A percentile compares a stretch with the other conserved stretches of the same genome.
Conservation (phyloP, 1,140 invertebrate species). For the Heterodera carotae region DNA sequence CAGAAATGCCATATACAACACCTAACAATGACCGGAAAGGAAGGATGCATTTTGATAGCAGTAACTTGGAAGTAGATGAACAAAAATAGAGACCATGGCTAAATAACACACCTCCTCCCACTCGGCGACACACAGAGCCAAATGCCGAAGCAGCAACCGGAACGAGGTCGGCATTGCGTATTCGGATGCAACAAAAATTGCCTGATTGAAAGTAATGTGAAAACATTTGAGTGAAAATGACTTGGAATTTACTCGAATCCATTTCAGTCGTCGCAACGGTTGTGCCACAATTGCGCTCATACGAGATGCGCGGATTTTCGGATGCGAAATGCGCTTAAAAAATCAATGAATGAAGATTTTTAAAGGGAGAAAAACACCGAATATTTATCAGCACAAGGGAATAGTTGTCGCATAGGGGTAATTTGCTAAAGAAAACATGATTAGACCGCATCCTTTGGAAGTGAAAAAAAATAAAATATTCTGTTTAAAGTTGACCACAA, state of each 20-base stretch:
- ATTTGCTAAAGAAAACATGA: background rate
- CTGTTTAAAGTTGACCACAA: background rate
- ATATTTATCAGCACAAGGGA: background rate
- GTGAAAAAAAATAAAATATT: background rate
- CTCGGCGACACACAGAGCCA: constrained; percentile 1
- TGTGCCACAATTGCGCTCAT: background rate
- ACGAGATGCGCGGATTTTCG: background rate
- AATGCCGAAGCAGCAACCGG: background rate
- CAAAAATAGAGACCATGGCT: too few relatives aligned
- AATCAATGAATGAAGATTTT: too few relatives aligned
- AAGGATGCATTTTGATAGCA: too few relatives aligned
- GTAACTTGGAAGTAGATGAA: too few relatives aligned
- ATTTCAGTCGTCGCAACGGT: constrained; percentile 16
- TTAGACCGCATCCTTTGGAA: background rate
- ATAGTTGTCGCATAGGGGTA: background rate
- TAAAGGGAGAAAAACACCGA: background rate
- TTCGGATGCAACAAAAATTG: background rate
- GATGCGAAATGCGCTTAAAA: background rate
- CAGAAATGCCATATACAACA: too few relatives aligned
- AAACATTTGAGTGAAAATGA: constrained; percentile 8
- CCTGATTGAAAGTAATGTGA: background rate
- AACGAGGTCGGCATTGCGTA: background rate
- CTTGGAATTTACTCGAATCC: background rate
- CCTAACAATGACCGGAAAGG: too few relatives aligned
- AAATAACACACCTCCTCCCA: background rate